Evolutionary conservation across 1,140 invertebrate genomes (phyloP), one percentile per base, ranked within the genome.

Genomic region (Zaprionus ornatus): DNA sequence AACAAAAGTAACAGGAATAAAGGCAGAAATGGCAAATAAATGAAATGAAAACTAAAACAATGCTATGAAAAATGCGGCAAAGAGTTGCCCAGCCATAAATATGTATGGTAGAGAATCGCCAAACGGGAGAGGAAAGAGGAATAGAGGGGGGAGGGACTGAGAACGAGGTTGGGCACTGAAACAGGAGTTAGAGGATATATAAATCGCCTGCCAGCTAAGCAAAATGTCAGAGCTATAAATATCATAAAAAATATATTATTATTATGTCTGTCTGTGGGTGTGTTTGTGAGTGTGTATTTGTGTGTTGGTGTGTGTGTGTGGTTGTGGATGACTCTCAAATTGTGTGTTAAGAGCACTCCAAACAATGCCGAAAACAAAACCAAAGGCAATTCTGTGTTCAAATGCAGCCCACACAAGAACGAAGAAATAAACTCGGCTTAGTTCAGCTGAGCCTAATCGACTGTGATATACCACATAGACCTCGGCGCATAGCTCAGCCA

Each of bases 161-260:
- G 52, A 25, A 23, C 60, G 52, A 17, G 62, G 23, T 56, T 27
- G 17, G 13, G 61, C 4, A 35, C 15, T 27, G 25, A 40, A 50
- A 52, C 68, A 56, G 63, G 74, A 81, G 52, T 71, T 48, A 59
- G 35, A n/a, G 63, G 70, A 68, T 62, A 72, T 88, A 88, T 87
- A 88, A 84, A 88, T 84, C 84, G 83, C 64, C 74, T 88, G 83
- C 80, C 69, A 88, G 84, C 83, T 87, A 87, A 87, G 83, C 83
- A 84, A 83, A 80, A 87, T 77, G 77, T 77, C 83, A 87, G 65
- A 84, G 78, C 74, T 73, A 85, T 85, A 85, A 86, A 85, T 85
- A 85, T 79, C 82, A 85, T 85, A 88, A 84, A 87, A 87, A 90
- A 88, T 74, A 67, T 66, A 61, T 77, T 57, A 67, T 66, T 17